Base-by-base conservation (phyloP, 2,888 invertebrate species). In the Zhuqinia jingwanae region DNA sequence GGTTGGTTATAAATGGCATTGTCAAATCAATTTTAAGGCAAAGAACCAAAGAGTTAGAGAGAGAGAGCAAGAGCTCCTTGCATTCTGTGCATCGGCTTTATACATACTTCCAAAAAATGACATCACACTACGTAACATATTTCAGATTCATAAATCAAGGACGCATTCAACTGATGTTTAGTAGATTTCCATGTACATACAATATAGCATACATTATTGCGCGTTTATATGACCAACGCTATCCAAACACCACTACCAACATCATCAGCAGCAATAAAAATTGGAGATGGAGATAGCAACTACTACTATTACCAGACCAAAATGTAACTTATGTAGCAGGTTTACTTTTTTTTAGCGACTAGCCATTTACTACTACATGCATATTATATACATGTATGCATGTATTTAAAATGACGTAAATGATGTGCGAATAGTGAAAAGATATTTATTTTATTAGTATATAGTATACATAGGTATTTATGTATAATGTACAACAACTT, bases 351-450 rank as follows among this genome's bases (percentile, higher is more conserved):
- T 70, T 45, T 65, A n/a, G 30, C 65, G 30, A 65, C 60, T 30
- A 25, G 2, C 13, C 13, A 20, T 20, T n/a, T 25, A 6, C 25
- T n/a, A 27, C 50, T 30, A 2, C 3, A 42, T 77, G 73, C 45
- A 60, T 60, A 15, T 30, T 22, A 27, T 30, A 30, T 13, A 65
- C 25, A 60, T 77, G n/a, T 53, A 76, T 42, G 53, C 25, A 58
- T 65, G 50, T 75, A 50, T 50, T 78, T 47, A 81, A 81, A 81
- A 70, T 81, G 81, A 81, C 81, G 81, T 58, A 81, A 81, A 79
- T 79, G 79, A 65, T 63, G 79, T 78, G 63, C 78, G 47, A 42
- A 65, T 65, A 20, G 65, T 42, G 65, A 65, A 65, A 36, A 65
- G 65, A 65, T 20, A 20, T 65, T 6, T 42, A 36, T 42, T 20